Evolutionary conservation across 2,888 invertebrate species (phyloP), one percentile per base, ranked within the genome.

Genomic region (Melieria picta): DNA sequence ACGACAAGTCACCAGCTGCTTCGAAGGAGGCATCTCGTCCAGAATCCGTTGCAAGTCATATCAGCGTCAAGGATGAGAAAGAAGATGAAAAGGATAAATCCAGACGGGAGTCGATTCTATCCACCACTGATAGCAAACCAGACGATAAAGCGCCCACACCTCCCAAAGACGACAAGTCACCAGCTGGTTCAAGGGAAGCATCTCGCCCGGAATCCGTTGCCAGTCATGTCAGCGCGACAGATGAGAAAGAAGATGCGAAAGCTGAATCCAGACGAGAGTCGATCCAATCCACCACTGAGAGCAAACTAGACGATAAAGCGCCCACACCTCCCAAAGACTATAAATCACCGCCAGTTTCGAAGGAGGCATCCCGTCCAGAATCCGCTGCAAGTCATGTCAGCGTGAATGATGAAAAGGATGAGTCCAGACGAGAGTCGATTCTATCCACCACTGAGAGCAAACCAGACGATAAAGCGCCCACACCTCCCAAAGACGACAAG

Each of bases 401-500:
- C 47, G 16, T 47, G 46, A 69, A 62, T 43, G 71, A 56, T 61
- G 69, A 72, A 16, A 68, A 61, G 9, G 61, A 69, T 57, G 10
- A 50, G 3, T 11, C 9, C 1, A 10, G 10, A 9, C 50, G 50
- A 9, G 11, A 50, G 50, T 30, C 30, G 10, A 50, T 50, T 50
- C 50, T 10, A 11, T 50, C 10, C 9, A 9, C 11, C 11, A 9
- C 50, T 9, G 11, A 50, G 7, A 65, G 30, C 9, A 65, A 73
- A 45, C 72, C 63, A 47, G 74, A 74, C 47, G 72, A 68, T 0
- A 72, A 75, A 72, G 73, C 75, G 0, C 43, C 65, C 42, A 42
- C 69, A 13, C 55, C 73, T 10, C 60, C 70, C 56, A 75, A 77
- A 64, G 65, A 70, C n/a, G 68, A 68, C 0, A 72, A 42, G 68